A percentile compares a stretch with the other conserved stretches of the same genome.
These are phyloP conservation scores for Sciaenops ocellatus DNA, from an alignment of 2,797 vertebrate species.

Conservation along the genomic window DNA sequence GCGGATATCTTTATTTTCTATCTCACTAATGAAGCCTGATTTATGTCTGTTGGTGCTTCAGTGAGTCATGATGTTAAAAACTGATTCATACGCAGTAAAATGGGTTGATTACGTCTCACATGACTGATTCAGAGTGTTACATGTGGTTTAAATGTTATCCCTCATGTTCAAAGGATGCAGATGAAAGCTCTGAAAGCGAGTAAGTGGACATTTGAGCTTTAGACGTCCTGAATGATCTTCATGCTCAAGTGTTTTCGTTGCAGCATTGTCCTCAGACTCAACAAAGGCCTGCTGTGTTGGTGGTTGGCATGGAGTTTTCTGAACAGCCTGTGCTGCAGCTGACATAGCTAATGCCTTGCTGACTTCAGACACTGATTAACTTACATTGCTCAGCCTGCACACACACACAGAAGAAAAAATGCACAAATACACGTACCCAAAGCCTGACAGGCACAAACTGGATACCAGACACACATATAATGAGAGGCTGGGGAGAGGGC, in stretches of 20 bases:
- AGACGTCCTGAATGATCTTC: background rate
- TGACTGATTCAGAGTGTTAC: background rate
- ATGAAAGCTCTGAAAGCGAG: background rate
- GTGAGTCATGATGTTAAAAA: conserved; percentile 19
- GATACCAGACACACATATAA: conserved; percentile 51
- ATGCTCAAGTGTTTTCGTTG: conserved; percentile 6
- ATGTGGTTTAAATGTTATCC: background rate
- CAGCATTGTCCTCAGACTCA: conserved; percentile 1
- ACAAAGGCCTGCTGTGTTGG: conserved; percentile 24
- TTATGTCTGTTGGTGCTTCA: conserved; percentile 16
- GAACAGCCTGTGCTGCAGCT: conserved; percentile 60
- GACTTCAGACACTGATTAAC: conserved; percentile 74
- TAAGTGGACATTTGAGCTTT: background rate
- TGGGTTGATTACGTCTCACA: background rate
- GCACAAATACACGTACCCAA: conserved; percentile 38
- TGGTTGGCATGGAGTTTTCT: conserved; percentile 34
- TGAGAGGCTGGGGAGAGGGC: conserved; percentile 50
- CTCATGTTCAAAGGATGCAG: conserved; percentile 9
- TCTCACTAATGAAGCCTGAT: conserved; percentile 2
- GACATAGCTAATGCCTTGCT: conserved; percentile 56
- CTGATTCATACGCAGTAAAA: conserved; percentile 7
- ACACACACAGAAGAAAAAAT: conserved; percentile 21
- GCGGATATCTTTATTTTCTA: conserved; percentile 11
- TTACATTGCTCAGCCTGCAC: conserved; percentile 33
- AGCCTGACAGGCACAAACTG: conserved; percentile 43